Evolutionary conservation across 2,797 vertebrate genomes (phyloP), one percentile per base, ranked within the genome.

Genomic region (Tapera naevia): DNA sequence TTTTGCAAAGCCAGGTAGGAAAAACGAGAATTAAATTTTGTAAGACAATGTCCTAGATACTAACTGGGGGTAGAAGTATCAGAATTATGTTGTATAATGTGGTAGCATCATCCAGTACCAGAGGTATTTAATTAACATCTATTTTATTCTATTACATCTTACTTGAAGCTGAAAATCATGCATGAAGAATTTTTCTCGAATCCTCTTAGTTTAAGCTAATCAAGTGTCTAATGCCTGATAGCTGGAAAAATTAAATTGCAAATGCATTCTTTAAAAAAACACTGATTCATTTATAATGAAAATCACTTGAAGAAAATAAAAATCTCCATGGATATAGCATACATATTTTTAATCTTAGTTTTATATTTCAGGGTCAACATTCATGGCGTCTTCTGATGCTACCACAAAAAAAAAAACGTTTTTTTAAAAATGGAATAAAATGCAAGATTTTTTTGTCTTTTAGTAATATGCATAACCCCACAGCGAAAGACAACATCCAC

Each of bases 61-160:
- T 58, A 81, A 76, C 41, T 60, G 8, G 16, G 24, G 23, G 11
- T 3, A 60, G 14, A 33, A 57, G n/a, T 51, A 88, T 39, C 2
- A 0, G 35, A 87, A 80, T 60, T 74, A 74, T 54, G 86, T 81
- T 80, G 35, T 71, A 39, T 66, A 53, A 80, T 39, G 17, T 53
- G 69, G 30, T 51, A 86, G 21, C 54, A 45, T 64, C 17, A 60
- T 27, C 8, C 65, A 80, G 70, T 27, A 91, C 57, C 46, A 83
- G 82, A 94, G 82, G 60, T 93, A 94, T 89, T 97, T 93, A 95
- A 93, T 94, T 95, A 76, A 81, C 60, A 93, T 83, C 71, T 90
- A 60, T 88, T 94, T 95, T 90, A 83, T 89, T 96, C 65, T 90
- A 67, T 85, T 91, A 84, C 18, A 86, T 95, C 61, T 93, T 93